These are phyloP conservation scores for Entomyzon cyanotis DNA, from an alignment of 2,113 vertebrate species.

Conservation along the genomic window DNA sequence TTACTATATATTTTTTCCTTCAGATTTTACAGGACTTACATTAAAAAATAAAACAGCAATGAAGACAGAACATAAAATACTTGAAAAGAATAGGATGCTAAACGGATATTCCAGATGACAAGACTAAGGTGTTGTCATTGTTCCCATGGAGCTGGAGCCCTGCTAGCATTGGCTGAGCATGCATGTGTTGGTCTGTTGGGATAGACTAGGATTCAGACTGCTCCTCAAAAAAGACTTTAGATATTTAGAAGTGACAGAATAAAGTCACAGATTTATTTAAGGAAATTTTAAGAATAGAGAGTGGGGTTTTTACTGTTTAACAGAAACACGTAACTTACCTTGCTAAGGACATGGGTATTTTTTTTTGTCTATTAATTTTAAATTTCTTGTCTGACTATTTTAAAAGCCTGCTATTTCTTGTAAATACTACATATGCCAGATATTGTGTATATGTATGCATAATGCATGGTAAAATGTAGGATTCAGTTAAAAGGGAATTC, in stretches of 20 bases:
- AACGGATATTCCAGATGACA: not conserved
- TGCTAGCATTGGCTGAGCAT: not conserved
- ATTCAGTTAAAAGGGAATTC: not conserved
- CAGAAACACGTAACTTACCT: not conserved
- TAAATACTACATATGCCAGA: constrained; percentile 1
- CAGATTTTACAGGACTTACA: not conserved
- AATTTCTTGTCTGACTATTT: not conserved
- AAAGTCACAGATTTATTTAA: not conserved
- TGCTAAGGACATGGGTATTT: not conserved
- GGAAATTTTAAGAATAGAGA: constrained; percentile 3
- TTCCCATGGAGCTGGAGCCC: not conserved
- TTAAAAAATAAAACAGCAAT: not conserved
- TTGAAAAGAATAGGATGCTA: not conserved
- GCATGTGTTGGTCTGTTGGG: not conserved
- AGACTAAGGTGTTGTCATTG: not conserved
- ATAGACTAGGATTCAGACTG: not conserved
- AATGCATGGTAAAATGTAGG: not conserved
- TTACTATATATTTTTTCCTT: not conserved
- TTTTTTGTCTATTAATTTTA: not conserved
- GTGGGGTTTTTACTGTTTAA: not conserved
- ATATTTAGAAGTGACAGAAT: not conserved
- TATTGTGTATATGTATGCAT: not conserved
- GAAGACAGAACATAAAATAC: not conserved
- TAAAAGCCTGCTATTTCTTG: constrained; percentile 6
- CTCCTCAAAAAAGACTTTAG: not conserved